Conservation (phyloP, 2,797 vertebrate species). For the Anas georgica region DNA sequence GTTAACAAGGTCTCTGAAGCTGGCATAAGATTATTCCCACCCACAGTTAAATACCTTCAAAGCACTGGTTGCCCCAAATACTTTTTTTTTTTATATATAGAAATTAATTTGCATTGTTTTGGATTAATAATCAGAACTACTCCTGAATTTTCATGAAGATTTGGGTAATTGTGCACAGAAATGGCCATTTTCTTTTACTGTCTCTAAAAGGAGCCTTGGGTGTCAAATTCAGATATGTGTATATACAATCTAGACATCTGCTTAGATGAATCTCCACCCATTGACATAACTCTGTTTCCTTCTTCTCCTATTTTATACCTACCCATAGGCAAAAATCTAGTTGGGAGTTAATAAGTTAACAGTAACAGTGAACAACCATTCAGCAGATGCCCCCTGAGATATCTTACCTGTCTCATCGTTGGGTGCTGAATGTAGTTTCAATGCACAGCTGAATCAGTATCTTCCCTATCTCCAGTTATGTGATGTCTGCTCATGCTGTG, state of each 20-base stretch:
- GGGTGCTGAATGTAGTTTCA: not conserved
- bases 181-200: not conserved
- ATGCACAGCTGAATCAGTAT: too few relatives aligned
- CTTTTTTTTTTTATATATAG: not conserved
- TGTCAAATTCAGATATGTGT: accelerated
- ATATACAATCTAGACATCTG: not conserved
- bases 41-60: not conserved
- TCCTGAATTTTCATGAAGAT: not conserved
- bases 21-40: not conserved
- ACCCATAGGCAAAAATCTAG: not conserved
- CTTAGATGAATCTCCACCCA: not conserved
- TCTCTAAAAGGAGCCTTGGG: not conserved
- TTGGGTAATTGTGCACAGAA: not conserved
- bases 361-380: not conserved
- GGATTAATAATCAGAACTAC: not conserved
- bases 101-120: not conserved
- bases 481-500: not conserved
- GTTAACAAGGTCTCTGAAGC: not conserved
- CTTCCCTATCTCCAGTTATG: not conserved
- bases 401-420: not conserved
- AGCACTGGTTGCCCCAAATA: not conserved
- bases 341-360: not conserved
- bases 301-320: not conserved
- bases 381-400: too few relatives aligned
- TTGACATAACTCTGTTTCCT: not conserved